Evolutionary conservation across 2,113 vertebrate species (phyloP).

Genomic region (Menidia beryllina): DNA sequence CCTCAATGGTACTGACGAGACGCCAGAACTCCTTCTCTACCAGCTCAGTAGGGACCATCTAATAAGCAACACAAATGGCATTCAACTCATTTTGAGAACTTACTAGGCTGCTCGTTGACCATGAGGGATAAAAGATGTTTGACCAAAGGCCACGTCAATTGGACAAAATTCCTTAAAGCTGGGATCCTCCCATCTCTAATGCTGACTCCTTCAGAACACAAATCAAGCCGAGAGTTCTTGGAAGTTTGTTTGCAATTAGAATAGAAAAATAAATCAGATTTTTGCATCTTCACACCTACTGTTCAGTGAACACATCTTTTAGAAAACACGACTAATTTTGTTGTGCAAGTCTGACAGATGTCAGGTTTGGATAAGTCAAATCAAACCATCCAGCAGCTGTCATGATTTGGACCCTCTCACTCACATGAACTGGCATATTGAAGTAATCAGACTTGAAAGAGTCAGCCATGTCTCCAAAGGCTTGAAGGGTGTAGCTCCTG

Average conservation of each 20-base stretch:
- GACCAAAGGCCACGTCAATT: not conserved
- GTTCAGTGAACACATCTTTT: not conserved
- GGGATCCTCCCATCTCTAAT: not conserved
- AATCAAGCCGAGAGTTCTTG: not conserved
- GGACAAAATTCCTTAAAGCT: not conserved
- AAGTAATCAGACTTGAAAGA: slow-evolving; percentile 99
- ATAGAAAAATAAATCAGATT: not conserved
- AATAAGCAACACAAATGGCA: not conserved
- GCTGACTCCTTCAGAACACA: not conserved
- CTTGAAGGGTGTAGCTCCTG: slow-evolving; percentile 92
- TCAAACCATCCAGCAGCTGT: not conserved
- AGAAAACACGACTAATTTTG: not conserved
- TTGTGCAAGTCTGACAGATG: not conserved
- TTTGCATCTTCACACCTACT: not conserved
- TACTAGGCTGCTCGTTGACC: no score
- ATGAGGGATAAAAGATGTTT: not conserved
- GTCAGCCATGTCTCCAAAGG: slow-evolving; percentile 98
- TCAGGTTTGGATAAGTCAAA: not conserved
- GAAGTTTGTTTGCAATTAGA: not conserved
- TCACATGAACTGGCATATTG: slow-evolving; percentile 98
- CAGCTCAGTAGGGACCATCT: slow-evolving; percentile 99
- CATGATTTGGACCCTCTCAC: slow-evolving; percentile 38
- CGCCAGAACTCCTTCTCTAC: slow-evolving; percentile 99
- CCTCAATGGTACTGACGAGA: slow-evolving; percentile 95
- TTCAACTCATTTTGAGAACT: not conserved